Evolutionary conservation across 2,888 invertebrate genomes (phyloP).

Genomic region (Heliconius aoede): DNA sequence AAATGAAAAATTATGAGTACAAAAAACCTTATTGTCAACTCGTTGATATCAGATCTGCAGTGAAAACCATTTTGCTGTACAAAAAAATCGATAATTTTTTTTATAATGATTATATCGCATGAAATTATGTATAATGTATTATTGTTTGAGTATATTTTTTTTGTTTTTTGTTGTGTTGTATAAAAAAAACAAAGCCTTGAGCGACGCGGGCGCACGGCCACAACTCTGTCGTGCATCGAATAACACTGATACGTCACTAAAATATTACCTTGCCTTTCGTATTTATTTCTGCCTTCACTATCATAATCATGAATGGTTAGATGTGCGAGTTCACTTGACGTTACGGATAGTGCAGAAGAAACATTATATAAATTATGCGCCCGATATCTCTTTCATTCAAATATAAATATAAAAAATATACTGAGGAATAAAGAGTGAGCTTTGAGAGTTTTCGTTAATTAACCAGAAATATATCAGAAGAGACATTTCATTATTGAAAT

Average conservation of each 20-base stretch:
- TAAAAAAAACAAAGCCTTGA: conserved; percentile 51
- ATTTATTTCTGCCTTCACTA: conserved; percentile 52
- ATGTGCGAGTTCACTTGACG: conserved; percentile 37
- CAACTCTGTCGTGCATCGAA: conserved; percentile 51
- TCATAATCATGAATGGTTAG: conserved; percentile 45
- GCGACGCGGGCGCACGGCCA: conserved; percentile 53
- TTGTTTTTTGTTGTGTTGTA: too few species aligned
- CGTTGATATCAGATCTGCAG: too few species aligned
- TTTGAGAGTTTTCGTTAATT: too few species aligned
- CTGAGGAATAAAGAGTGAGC: not conserved
- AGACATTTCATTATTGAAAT: too few species aligned
- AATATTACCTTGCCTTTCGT: conserved; percentile 55
- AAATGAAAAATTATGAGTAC: too few species aligned
- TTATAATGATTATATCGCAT: too few species aligned
- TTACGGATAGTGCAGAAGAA: conserved; percentile 1
- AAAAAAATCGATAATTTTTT: too few species aligned
- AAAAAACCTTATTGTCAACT: not conserved
- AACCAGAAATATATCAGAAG: too few species aligned
- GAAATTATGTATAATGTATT: not conserved
- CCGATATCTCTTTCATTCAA: not conserved
- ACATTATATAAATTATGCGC: not conserved
- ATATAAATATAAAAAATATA: not conserved
- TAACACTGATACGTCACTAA: conserved; percentile 54
- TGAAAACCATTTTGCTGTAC: too few species aligned
- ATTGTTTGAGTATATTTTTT: not conserved